Conservation (phyloP, 2,797 vertebrate genomes). For the Lepilemur ruficaudatus region DNA sequence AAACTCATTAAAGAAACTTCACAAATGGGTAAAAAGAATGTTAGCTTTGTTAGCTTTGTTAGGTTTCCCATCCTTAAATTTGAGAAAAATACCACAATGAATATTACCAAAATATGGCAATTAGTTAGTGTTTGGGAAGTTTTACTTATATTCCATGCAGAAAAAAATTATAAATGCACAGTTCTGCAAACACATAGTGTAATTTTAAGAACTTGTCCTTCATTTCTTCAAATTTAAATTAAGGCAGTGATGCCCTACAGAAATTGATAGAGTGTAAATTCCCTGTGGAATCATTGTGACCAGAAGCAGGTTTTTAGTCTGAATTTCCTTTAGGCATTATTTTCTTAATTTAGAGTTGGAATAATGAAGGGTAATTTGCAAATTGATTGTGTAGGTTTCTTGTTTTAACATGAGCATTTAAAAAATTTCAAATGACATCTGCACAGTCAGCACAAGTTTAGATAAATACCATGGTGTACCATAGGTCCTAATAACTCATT, state of each 20-base stretch:
- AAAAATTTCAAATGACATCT: conserved; percentile 36
- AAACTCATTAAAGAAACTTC: not conserved
- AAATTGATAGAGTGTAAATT: conserved; percentile 5
- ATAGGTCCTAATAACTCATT: not conserved
- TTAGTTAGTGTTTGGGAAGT: not conserved
- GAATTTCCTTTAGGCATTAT: conserved; percentile 65
- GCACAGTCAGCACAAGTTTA: not conserved
- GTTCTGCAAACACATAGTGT: not conserved
- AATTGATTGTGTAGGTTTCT: conserved; percentile 69
- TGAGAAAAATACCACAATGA: not conserved
- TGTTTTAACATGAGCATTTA: conserved; percentile 49
- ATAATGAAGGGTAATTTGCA: conserved; percentile 68
- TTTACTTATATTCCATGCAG: not conserved
- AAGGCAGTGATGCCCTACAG: not conserved
- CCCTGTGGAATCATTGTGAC: not conserved
- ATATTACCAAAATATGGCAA: not conserved
- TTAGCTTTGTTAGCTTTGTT: not conserved
- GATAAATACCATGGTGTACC: not conserved
- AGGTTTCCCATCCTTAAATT: not conserved
- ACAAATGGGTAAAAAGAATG: not conserved
- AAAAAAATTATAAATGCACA: not conserved
- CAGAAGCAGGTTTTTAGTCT: conserved; percentile 58
- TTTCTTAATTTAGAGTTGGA: conserved; percentile 74
- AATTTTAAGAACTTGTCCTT: not conserved
- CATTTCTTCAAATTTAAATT: conserved; percentile 41